These are phyloP conservation scores for Leucophora obtusa DNA, from an alignment of 2,888 invertebrate genomes.

Conservation along the genomic window DNA sequence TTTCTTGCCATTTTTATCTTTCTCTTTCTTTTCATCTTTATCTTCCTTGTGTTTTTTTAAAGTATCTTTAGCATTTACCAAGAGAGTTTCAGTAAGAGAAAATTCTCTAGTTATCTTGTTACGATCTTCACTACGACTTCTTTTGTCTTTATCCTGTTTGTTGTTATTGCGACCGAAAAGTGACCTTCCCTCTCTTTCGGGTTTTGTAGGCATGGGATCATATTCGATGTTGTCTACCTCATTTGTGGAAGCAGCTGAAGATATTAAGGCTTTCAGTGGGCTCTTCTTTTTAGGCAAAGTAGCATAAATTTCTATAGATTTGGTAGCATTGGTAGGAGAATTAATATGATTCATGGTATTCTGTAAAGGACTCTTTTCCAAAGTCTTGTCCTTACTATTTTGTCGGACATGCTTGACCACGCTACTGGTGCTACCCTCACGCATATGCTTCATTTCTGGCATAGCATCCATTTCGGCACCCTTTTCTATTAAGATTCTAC, in stretches of 20 bases:
- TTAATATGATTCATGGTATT: conserved; percentile 43
- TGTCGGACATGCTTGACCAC: conserved; percentile 86
- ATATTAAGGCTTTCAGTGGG: conserved; percentile 80
- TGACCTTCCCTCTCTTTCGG: conserved; percentile 85
- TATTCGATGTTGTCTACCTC: conserved; percentile 86
- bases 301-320: conserved; percentile 93
- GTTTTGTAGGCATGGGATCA: conserved; percentile 80
- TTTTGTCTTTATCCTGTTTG: conserved; percentile 87
- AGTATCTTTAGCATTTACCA: conserved; percentile 80
- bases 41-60: conserved; percentile 82
- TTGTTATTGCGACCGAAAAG: conserved; percentile 81
- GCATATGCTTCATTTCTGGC: conserved; percentile 83
- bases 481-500: conserved; percentile 86
- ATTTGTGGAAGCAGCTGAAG: conserved; percentile 77
- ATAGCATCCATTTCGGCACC: conserved; percentile 80
- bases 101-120: conserved; percentile 87
- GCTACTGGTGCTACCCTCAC: conserved; percentile 87
- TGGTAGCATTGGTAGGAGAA: conserved; percentile 69
- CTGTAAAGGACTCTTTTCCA: conserved; percentile 73
- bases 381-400: conserved; percentile 84
- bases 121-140: conserved; percentile 91
- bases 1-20: conserved; percentile 89
- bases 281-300: conserved; percentile 93
- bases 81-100: conserved; percentile 82
- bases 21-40: conserved; percentile 82